These are phyloP conservation scores for Zaprionus ghesquierei DNA, from an alignment of 1,140 invertebrate genomes.

Conservation along the genomic window DNA sequence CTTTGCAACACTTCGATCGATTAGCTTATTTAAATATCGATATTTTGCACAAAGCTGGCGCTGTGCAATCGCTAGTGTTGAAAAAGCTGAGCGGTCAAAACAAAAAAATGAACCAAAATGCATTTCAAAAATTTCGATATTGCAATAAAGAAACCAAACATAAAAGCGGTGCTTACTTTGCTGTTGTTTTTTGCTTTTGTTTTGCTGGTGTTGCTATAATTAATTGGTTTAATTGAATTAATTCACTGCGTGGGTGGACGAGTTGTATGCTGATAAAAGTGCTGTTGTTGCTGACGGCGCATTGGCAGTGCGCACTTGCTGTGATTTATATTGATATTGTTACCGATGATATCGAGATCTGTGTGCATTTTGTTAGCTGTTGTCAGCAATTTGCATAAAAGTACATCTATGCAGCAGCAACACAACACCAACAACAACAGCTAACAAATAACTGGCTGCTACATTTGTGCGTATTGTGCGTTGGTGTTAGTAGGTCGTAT, in stretches of 20 bases:
- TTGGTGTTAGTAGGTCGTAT: conserved; percentile 52
- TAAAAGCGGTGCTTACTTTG: conserved; percentile 55
- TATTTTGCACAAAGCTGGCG: conserved; percentile 27
- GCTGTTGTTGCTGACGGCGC: conserved; percentile 58
- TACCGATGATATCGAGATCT: conserved; percentile 65
- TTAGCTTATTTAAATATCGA: conserved; percentile 46
- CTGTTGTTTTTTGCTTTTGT: conserved; percentile 44
- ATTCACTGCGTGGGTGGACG: conserved; percentile 72
- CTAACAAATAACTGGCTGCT: conserved; percentile 23
- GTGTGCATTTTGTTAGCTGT: conserved; percentile 65
- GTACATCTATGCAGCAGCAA: conserved; percentile 16
- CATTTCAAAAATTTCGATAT: conserved; percentile 7
- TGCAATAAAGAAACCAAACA: conserved; percentile 10
- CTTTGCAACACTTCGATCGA: conserved; percentile 26
- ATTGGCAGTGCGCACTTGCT: conserved; percentile 46
- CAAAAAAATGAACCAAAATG: conserved; percentile 24
- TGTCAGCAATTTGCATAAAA: conserved; percentile 7
- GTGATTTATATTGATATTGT: conserved; percentile 46
- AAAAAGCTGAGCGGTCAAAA: conserved; percentile 53
- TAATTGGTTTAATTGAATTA: conserved; percentile 20
- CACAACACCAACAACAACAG: conserved; percentile 51
- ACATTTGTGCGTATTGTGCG: conserved; percentile 53
- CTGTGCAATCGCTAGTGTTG: conserved; percentile 43
- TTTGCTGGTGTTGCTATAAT: conserved; percentile 39
- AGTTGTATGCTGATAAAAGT: conserved; percentile 66